Conservation (phyloP, 1,140 invertebrate species). For the Brachionus asplanchnoidis region DNA sequence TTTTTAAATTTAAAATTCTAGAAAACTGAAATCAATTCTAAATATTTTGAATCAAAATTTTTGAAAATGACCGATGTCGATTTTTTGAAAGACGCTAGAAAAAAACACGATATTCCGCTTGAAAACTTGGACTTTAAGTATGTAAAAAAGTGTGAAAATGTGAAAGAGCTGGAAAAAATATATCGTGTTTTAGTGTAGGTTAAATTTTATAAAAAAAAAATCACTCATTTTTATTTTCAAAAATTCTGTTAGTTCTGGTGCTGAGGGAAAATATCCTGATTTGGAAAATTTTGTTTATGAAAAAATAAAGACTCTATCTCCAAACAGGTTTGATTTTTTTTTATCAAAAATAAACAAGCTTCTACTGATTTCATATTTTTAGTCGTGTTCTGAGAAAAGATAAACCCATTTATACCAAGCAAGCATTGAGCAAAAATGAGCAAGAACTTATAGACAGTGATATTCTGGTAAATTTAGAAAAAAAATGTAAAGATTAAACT, state of each 20-base stretch:
- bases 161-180: slow-evolving; percentile 55
- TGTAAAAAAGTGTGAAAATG: slow-evolving; percentile 50
- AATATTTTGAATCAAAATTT: neutral
- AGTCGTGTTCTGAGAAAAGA: slow-evolving; percentile 49
- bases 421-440: slow-evolving; percentile 47
- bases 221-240: too few species aligned
- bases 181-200: slow-evolving; percentile 50
- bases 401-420: slow-evolving; percentile 43
- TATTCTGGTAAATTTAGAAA: slow-evolving; percentile 38
- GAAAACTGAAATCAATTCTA: neutral
- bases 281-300: slow-evolving; percentile 48
- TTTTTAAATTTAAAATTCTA: slow-evolving; percentile 8
- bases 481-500: neutral
- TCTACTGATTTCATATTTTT: slow-evolving; percentile 25
- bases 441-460: slow-evolving; percentile 46
- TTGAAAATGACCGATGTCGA: slow-evolving; percentile 14
- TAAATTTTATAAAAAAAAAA: neutral
- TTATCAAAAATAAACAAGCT: neutral
- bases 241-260: slow-evolving; percentile 45
- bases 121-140: slow-evolving; percentile 52
- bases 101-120: slow-evolving; percentile 53
- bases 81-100: slow-evolving; percentile 43
- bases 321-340: slow-evolving; percentile 47
- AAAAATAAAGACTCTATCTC: slow-evolving; percentile 46
- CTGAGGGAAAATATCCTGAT: slow-evolving; percentile 50